Evolutionary conservation across 2,113 vertebrate genomes (phyloP), one percentile per base, ranked within the genome.

Genomic region (Lasiurus borealis): DNA sequence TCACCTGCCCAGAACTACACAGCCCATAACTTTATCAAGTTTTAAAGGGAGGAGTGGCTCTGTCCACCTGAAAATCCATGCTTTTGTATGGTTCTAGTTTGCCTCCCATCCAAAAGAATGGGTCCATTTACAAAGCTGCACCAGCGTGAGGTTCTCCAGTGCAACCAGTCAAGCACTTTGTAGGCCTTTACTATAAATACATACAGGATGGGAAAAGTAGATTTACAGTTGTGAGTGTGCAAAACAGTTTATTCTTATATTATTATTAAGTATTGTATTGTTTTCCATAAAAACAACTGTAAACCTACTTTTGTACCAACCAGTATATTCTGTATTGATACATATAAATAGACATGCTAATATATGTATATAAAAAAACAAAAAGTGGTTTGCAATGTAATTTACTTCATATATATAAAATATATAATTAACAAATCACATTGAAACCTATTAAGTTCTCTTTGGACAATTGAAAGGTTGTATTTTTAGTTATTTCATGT

Each of bases 271-370:
- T 48, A 75, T 8, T 75, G 6, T 29, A 73, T 15, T 46, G 8
- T 46, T 75, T 75, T 75, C 13, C 72, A 46, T 75, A 16, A 14
- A 27, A 29, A 75, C 44, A 75, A 48, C 40, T 48, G 44, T 75
- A 48, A 75, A 48, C 14, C 44, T 48, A 16, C 14, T 46, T 75
- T 48, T 75, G 72, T 44, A 27, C 44, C 72, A 75, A 3, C 46
- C 72, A 5, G 25, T n/a, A n/a, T 40, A 59, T 8, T 52, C 54
- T 52, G 25, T 29, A 75, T 46, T 46, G 44, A 29, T 75, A 34
- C 2, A 5, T 57, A 54, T 36, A 8, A 54, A 4, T 36, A 13
- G 6, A 10, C 8, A n/a, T 10, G 1, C n/a, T 7, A 64, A 5
- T 46, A 6, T 64, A 10, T 64, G 44, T 40, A n/a, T 66, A 15